Base-by-base conservation (phyloP, 2,888 invertebrate genomes). In the Tricholauxania praeusta region DNA sequence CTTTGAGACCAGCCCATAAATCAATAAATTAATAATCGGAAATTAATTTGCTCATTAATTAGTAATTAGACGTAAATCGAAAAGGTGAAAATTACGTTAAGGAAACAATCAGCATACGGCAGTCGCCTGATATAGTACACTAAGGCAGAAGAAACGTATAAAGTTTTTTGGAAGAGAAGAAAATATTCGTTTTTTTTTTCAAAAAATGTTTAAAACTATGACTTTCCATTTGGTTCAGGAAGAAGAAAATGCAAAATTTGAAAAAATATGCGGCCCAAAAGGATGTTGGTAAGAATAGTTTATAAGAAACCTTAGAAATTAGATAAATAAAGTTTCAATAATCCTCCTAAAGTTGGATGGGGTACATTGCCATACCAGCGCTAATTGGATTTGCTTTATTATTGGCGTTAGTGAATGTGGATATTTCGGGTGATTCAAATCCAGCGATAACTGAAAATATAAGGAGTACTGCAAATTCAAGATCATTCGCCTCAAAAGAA, bases 331-430 rank as follows among this genome's bases (percentile, higher is more conserved):
- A 39, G 8, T 4, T 6, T 39, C 10, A 39, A 39, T 39, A 8
- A 28, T 28, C 4, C 28, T 53, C 0, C 28, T 66, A 59, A n/a
- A 80, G 79, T 6, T 86, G 85, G 85, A 65, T 83, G 4, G 83
- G 81, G 15, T 85, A 77, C 49, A 75, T 84, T 7, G 64, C 80
- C 3, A 48, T 80, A 15, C 78, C 82, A 1, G 73, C 77, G 5
- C 67, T 79, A 8, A 65, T 79, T 12, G 78, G 69, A 0, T 85
- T 85, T 67, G 76, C 79, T 0, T 63, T 84, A 5, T 52, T 85
- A 3, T 66, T 85, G 32, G 79, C 85, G 7, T 64, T 85, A 19
- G 78, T 76, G 55, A 86, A 85, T 74, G 79, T 84, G 6, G 82
- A 84, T 64, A 84, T 83, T 66, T 65, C 71, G 1, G 66, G 72